Evolutionary conservation across 2,888 invertebrate genomes (phyloP), one percentile per base, ranked within the genome.

Genomic region (Troilus luridus): DNA sequence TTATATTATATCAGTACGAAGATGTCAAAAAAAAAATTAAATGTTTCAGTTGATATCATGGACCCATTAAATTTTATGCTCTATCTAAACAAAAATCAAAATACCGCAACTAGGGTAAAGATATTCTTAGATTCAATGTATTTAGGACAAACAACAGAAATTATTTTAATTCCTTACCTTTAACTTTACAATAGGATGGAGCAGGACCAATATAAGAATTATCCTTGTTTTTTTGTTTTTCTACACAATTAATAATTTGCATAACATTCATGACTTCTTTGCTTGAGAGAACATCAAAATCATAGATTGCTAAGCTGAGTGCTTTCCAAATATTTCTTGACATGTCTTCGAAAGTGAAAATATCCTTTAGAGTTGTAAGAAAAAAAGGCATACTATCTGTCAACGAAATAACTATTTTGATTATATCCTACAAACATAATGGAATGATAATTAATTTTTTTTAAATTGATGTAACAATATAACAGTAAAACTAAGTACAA

Each of bases 251-350:
- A n/a, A 92, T 91, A n/a, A 91, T 62, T 81, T 88, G 59, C n/a
- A 92, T 41, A 56, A 88, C 64, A 89, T 92, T 92, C 59, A 72
- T 77, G 21, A 90, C 67, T 24, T 72, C 81, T 54, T 81, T 58
- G 21, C 59, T 81, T 10, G 81, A 72, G 27, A 91, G 67, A 54
- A 54, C 88, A 14, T 24, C 72, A 64, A 27, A 59, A 72, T 89
- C 67, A 67, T 85, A 60, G 59, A 90, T 21, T 24, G 91, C 91
- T 17, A 91, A n/a, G 14, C 91, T 92, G 17, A 92, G 89, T 24
- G 92, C 91, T 88, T 92, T 92, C 92, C 92, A 92, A 60, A 92
- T 64, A 85, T 89, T 92, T 56, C 27, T 67, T 21, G 88, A 81
- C 72, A 92, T 90, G 58, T 92, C 92, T 62, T 91, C 88, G 85